Evolutionary conservation across 1,140 invertebrate species (phyloP), one percentile per base, ranked within the genome.

Genomic region (Drosophila orena): DNA sequence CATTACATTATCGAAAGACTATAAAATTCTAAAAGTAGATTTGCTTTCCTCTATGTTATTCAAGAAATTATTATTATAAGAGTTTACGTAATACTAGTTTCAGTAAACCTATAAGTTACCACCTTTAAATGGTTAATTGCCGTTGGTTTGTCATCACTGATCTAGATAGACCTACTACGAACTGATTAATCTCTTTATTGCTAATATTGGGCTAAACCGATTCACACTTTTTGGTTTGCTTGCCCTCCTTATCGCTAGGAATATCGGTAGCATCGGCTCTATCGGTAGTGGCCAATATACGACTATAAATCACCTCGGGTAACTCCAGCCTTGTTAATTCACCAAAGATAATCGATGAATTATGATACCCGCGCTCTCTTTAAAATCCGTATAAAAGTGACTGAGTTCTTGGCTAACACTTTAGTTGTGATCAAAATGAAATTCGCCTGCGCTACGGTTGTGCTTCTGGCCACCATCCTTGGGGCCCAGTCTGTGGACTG

Each of bases 371-470:
- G 2, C 20, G 24, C 27, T 10, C 2, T 24, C 35, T 4, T 7
- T 5, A 27, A 17, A 42, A 47, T 27, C 12, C 43, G 20, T 71
- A 71, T 71, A 71, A 57, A 70, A 71, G 52, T 40, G 50, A 20
- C n/a, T 20, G 35, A 12, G 10, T 15, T 57, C 24, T n/a, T 70
- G 68, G 65, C 27, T 11, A 44, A n/a, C 15, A 42, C 15, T 40
- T 58, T 56, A 78, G 65, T 78, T 55, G 24, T 15, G 53, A 27
- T 56, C 46, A 58, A 57, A n/a, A 78, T 77, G 75, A 78, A 70
- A 57, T 77, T 77, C 73, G 47, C 65, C 22, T 64, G 53, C 8
- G 54, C 52, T n/a, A 40, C 65, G 40, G 52, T 78, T 46, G 17
- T 70, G 34, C 44, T 77, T 7, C 30, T 77, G 38, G 42, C 54